Percentiles rank a stretch among this genome's conserved stretches.
Conservation (phyloP, 1,140 invertebrate genomes). For the Drosophila albomicans region DNA sequence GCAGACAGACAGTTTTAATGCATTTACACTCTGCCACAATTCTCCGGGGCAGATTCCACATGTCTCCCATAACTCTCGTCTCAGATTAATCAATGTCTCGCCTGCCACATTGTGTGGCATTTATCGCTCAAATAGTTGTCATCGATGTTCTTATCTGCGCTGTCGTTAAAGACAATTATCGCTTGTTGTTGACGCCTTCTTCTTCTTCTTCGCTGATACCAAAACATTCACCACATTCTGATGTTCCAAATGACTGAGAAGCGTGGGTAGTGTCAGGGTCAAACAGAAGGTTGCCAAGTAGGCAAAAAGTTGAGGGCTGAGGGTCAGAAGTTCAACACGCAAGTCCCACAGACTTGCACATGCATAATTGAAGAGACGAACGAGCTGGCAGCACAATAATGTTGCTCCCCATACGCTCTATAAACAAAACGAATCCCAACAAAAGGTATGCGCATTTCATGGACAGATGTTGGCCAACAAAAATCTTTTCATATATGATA, state of each 20-base stretch:
- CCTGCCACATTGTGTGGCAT: slow-evolving; percentile 14
- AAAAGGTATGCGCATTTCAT: neutral
- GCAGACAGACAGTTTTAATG: slow-evolving; percentile 12
- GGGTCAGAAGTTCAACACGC: slow-evolving; percentile 10
- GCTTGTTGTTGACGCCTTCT: neutral
- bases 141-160: neutral
- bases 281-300: neutral
- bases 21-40: neutral
- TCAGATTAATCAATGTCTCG: slow-evolving; percentile 15
- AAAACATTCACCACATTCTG: slow-evolving; percentile 12
- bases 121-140: slow-evolving; percentile 21
- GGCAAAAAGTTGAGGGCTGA: neutral
- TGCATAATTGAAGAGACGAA: slow-evolving; percentile 40
- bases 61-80: neutral
- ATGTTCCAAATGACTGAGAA: neutral
- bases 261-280: slow-evolving; percentile 8
- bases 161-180: slow-evolving; percentile 38
- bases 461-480: neutral
- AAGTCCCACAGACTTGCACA: slow-evolving; percentile 8
- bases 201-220: neutral
- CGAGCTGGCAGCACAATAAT: slow-evolving; percentile 15
- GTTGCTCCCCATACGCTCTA: slow-evolving; percentile 10
- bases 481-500: neutral
- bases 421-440: neutral
- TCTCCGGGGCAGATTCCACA: neutral